A percentile compares a stretch with the other conserved stretches of the same genome.
Conservation (phyloP, 2,797 vertebrate species). For the Vireo griseus region DNA sequence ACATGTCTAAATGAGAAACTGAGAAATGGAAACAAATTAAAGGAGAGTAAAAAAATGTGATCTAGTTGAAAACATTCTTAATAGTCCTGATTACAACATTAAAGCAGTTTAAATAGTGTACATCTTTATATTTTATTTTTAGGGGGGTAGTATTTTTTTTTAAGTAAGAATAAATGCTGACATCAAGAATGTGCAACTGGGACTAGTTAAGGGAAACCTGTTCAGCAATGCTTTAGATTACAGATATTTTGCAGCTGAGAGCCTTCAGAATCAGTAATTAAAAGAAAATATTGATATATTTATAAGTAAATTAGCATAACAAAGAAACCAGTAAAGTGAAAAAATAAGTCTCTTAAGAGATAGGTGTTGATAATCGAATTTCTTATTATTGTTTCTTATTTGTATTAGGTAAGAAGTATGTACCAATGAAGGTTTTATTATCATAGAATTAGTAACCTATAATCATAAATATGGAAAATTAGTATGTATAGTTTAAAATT, state of each 20-base stretch:
- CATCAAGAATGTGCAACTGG: neutral
- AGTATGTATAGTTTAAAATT: neutral
- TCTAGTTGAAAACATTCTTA: neutral
- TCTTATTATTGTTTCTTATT: neutral
- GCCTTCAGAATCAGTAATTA: neutral
- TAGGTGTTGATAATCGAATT: neutral
- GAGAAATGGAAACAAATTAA: slow-evolving; percentile 38
- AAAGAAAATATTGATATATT: neutral
- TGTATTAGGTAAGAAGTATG: neutral
- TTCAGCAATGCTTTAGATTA: neutral
- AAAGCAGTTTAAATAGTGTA: neutral
- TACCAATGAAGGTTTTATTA: neutral
- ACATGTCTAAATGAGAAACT: neutral
- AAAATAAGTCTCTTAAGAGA: neutral
- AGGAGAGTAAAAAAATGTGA: neutral
- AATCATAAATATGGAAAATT: neutral
- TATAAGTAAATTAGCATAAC: neutral
- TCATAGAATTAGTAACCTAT: neutral
- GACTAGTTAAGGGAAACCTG: neutral
- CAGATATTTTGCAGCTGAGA: neutral
- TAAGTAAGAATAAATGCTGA: neutral
- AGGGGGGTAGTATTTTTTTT: neutral
- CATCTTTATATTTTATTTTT: neutral
- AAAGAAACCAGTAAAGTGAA: neutral
- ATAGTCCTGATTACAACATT: neutral